Percentiles rank a stretch among this genome's conserved stretches.
Evolutionary conservation across 2,797 vertebrate genomes (phyloP).

Genomic region (Pseudomugil gertrudae): DNA sequence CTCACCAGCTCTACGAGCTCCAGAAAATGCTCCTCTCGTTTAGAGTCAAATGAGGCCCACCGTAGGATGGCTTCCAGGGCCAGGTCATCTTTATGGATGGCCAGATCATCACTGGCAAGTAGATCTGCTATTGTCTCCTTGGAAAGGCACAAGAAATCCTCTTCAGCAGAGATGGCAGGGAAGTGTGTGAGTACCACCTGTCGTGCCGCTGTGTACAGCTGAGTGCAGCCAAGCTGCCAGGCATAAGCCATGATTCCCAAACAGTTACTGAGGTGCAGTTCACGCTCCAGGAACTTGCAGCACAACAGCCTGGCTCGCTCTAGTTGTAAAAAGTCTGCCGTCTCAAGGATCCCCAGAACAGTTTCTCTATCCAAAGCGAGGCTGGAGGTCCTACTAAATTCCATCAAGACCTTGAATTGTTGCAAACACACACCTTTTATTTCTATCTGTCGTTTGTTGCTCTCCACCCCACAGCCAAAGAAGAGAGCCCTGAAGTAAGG

Average conservation of each 20-base stretch:
- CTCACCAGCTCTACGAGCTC: constrained; percentile 86
- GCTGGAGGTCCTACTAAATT: constrained; percentile 71
- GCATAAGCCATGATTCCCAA: constrained; percentile 88
- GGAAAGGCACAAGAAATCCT: constrained; percentile 84
- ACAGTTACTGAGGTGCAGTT: constrained; percentile 89
- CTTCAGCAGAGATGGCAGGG: constrained; percentile 76
- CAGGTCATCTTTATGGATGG: constrained; percentile 82
- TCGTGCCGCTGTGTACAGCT: constrained; percentile 78
- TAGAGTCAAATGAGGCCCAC: constrained; percentile 85
- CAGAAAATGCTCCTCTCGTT: constrained; percentile 83
- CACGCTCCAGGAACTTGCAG: constrained; percentile 88
- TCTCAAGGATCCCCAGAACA: constrained; percentile 84
- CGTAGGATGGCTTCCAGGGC: constrained; percentile 84
- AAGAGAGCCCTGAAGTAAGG: constrained; percentile 90
- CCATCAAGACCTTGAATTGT: constrained; percentile 83
- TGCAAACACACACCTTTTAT: constrained; percentile 79
- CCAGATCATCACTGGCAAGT: constrained; percentile 86
- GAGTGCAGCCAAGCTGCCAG: constrained; percentile 83
- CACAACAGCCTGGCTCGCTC: constrained; percentile 84
- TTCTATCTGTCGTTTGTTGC: constrained; percentile 77
- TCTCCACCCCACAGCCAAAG: constrained; percentile 86
- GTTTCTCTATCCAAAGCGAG: constrained; percentile 81
- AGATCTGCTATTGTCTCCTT: constrained; percentile 85
- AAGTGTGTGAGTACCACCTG: constrained; percentile 88
- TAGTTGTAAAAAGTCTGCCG: constrained; percentile 87